Conservation (phyloP, 2,888 invertebrate genomes). For the Drosophila macrospina region DNA sequence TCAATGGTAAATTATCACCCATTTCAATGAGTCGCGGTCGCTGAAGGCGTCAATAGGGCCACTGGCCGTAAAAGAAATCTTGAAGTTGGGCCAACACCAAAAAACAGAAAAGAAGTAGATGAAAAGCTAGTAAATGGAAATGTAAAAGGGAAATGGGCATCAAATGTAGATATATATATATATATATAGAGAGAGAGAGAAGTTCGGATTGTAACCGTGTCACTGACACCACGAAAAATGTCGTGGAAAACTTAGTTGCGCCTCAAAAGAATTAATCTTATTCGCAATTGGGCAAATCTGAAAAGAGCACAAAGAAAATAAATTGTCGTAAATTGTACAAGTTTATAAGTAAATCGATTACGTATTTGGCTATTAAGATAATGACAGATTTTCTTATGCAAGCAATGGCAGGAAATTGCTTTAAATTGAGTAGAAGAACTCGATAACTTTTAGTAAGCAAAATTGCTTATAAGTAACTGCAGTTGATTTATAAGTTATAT, state of each 20-base stretch:
- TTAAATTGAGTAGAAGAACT: too few species aligned
- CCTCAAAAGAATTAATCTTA: conserved; percentile 58
- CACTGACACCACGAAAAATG: conserved; percentile 42
- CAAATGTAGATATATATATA: conserved; percentile 19
- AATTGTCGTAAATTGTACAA: conserved; percentile 26
- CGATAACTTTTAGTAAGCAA: too few species aligned
- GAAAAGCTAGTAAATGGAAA: conserved; percentile 22
- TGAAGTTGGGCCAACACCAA: conserved; percentile 50
- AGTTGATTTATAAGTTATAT: too few species aligned
- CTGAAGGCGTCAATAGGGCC: conserved; percentile 60
- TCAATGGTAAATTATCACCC: conserved; percentile 81
- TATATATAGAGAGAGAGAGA: conserved; percentile 10
- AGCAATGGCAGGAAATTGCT: too few species aligned
- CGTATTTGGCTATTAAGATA: conserved; percentile 19
- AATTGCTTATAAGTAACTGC: too few species aligned
- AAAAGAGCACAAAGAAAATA: conserved; percentile 18
- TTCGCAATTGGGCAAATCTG: conserved; percentile 47
- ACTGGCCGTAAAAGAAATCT: conserved; percentile 48
- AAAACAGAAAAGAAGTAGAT: conserved; percentile 4
- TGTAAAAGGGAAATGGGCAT: conserved; percentile 18
- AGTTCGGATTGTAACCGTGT: conserved; percentile 42
- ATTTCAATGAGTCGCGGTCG: conserved; percentile 74
- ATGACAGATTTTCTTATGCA: conserved; percentile 4
- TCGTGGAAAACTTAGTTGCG: conserved; percentile 36
- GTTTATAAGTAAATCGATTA: conserved; percentile 35